These are phyloP conservation scores for Peribatodes rhomboidaria DNA, from an alignment of 2,888 invertebrate species.

Conservation along the genomic window DNA sequence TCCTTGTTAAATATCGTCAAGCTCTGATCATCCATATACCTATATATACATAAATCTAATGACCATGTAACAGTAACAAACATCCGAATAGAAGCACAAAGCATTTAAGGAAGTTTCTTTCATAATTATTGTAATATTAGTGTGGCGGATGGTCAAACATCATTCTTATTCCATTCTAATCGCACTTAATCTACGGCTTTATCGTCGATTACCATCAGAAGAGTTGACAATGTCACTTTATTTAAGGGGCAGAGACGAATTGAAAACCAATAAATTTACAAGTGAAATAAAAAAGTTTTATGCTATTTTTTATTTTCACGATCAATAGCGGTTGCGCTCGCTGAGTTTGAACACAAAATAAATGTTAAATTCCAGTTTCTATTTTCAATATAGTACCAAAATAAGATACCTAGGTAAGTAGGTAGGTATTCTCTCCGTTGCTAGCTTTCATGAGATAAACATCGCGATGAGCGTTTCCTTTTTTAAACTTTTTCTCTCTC, in stretches of 20 bases:
- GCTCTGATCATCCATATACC: too few relatives aligned
- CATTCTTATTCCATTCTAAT: not conserved
- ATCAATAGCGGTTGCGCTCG: slow-evolving; percentile 1
- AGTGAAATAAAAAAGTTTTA: not conserved
- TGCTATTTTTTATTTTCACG: not conserved
- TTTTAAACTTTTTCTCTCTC: not conserved
- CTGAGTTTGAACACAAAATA: not conserved
- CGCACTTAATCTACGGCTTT: not conserved
- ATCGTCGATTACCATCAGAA: not conserved
- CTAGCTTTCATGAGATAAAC: too few relatives aligned
- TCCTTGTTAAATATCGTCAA: too few relatives aligned
- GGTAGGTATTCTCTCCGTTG: too few relatives aligned
- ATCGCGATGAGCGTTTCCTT: not conserved
- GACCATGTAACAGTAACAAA: not conserved
- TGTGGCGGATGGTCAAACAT: not conserved
- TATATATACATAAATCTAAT: too few relatives aligned
- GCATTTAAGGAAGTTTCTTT: too few relatives aligned
- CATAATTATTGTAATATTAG: not conserved
- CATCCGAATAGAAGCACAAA: too few relatives aligned
- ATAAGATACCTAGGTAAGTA: too few relatives aligned
- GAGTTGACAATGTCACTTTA: not conserved
- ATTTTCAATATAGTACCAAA: too few relatives aligned
- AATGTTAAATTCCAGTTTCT: not conserved
- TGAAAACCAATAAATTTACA: not conserved
- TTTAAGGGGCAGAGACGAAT: not conserved